These are phyloP conservation scores for Hyppa rectilinea DNA, from an alignment of 2,888 invertebrate genomes.

Conservation along the genomic window DNA sequence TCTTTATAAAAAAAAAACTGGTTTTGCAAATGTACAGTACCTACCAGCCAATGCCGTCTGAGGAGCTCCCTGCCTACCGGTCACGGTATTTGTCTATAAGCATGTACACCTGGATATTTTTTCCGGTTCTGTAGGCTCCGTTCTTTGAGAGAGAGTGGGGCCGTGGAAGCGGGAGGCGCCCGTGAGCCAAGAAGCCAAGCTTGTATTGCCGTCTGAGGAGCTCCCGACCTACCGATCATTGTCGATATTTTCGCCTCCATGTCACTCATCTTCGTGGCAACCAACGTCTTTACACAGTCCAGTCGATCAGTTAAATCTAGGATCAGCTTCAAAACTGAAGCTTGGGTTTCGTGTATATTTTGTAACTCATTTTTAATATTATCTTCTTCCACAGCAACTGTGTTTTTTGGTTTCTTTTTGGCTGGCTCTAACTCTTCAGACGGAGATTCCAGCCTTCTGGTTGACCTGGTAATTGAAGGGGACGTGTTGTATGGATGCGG, in stretches of 20 bases:
- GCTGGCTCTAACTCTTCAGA: constrained; percentile 4
- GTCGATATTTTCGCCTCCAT: not conserved
- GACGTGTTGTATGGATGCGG: not conserved
- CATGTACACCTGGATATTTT: too few species aligned
- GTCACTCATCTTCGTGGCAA: not conserved
- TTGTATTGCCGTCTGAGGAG: not conserved
- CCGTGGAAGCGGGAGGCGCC: not conserved
- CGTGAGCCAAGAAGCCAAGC: not conserved
- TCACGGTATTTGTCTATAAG: too few species aligned
- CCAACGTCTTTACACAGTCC: not conserved
- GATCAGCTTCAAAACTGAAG: not conserved
- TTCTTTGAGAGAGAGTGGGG: too few species aligned
- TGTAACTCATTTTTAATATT: not conserved
- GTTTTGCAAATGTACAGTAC: too few species aligned
- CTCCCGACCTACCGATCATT: not conserved
- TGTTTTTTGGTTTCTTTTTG: constrained; percentile 3
- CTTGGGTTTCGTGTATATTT: not conserved
- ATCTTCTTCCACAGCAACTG: not conserved
- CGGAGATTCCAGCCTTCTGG: too few species aligned
- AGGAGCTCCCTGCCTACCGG: too few species aligned
- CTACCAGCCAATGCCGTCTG: too few species aligned
- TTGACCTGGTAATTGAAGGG: not conserved
- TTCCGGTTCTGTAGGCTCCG: too few species aligned
- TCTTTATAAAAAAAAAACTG: too few species aligned
- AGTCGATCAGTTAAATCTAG: not conserved